Base-by-base conservation (phyloP, 2,113 vertebrate genomes). In the Nesospiza acunhae region DNA sequence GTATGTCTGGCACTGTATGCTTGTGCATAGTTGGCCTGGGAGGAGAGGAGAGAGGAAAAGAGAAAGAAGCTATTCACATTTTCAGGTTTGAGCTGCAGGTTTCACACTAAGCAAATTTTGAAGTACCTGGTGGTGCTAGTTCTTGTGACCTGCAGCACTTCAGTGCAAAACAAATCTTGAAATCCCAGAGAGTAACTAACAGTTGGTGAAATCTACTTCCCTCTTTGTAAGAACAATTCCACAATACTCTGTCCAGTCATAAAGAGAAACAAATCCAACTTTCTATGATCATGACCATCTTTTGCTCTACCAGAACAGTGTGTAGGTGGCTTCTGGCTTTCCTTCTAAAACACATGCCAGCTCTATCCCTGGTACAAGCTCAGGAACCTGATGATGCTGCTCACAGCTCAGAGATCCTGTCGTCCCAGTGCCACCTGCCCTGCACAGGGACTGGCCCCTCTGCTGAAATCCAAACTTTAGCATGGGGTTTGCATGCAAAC, bases 341-440 rank as follows among this genome's bases (percentile, higher is more conserved):
- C 8, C 35, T 70, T 67, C 55, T 52, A 7, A 42, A 74, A 14
- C 2, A 1, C 23, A 35, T 74, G 15, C 41, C 1, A 1, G 19
- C 39, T 59, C 1, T 42, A 28, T 11, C 24, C 42, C 10, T 4
- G 1, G 11, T 16, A 21, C 0, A 4, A 58, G 49, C 20, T 8
- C 3, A 1, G 74, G 49, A 55, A 15, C 49, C 63, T n/a, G 18
- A 1, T 4, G 18, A 11, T 90, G 59, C 63, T 20, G 9, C 67
- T 79, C n/a, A 39, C 6, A 9, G 41, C 56, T 42, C 15, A 11
- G 50, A 28, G 19, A 24, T 44, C 41, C 75, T 35, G 3, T 21
- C 2, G 1, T 27, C 70, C 39, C 27, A 21, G 6, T 28, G 5
- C 1, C 27, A 6, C 31, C 30, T 50, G 26, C 53, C 30, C 64